These are phyloP conservation scores for Phengaris arion DNA, from an alignment of 2,888 invertebrate genomes.

Conservation along the genomic window DNA sequence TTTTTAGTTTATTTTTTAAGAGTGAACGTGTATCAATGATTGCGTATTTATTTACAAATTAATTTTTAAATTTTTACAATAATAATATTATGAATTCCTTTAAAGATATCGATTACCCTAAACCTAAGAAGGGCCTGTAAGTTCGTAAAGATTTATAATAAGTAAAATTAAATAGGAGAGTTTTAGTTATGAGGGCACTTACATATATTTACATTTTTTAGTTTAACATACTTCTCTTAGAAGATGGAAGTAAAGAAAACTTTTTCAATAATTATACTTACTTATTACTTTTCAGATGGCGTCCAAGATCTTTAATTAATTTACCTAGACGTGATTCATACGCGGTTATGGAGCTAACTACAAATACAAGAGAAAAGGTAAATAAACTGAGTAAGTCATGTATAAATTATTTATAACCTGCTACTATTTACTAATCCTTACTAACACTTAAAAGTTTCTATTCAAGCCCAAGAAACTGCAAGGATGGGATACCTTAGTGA, in stretches of 20 bases:
- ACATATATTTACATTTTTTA: not conserved
- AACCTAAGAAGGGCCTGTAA: not conserved
- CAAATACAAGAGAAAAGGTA: slow-evolving; percentile 33
- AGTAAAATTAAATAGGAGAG: no score
- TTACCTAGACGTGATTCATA: slow-evolving; percentile 29
- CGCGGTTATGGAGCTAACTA: slow-evolving; percentile 27
- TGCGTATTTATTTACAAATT: not conserved
- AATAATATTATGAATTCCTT: not conserved
- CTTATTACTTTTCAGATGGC: slow-evolving; percentile 46
- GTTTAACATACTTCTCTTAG: no score
- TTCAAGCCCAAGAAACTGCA: slow-evolving; percentile 33
- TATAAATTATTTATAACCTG: not conserved
- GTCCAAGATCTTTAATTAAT: slow-evolving; percentile 45
- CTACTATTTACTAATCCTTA: not conserved
- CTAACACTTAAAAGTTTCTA: not conserved
- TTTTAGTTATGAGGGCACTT: not conserved
- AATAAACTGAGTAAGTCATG: not conserved
- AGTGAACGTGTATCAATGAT: not conserved
- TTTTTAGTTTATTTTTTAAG: not conserved
- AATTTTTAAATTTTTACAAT: not conserved
- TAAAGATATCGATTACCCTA: not conserved
- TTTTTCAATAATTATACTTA: not conserved
- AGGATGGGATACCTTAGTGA: slow-evolving; percentile 51
- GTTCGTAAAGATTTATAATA: not conserved
- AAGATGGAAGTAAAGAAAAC: not conserved